Evolutionary conservation across 1,140 invertebrate species (phyloP), one percentile per base, ranked within the genome.

Genomic region (Rhynchophorus ferrugineus): DNA sequence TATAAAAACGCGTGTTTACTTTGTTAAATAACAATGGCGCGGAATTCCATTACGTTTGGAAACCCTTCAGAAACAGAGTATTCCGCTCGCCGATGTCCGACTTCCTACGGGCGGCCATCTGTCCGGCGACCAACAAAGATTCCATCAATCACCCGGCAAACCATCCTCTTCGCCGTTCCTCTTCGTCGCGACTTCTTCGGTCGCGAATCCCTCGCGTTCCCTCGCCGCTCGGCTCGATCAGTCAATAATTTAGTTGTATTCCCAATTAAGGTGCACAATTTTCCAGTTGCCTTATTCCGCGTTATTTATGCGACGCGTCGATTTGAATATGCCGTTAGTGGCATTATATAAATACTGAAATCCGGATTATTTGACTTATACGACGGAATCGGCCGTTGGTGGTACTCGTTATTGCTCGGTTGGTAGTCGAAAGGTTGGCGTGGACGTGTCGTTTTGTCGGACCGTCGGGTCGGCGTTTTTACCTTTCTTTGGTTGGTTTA

Each of bases 281-380:
- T 44, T 44, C 43, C 43, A 44, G 20, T 44, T 44, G 43, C 43
- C 43, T 44, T 41, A 41, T 17, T 44, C 20, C 29, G 29, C 21
- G 19, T 44, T 44, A 44, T 29, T 44, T 44, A 44, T 21, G 43
- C 43, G 43, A 19, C 16, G 29, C 20, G 43, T 44, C 29, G 43
- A 44, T 44, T 44, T 33, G 13, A 17, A 34, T 34, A 44, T 17
- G 43, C 43, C 43, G 43, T 34, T 34, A 34, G 16, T 13, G 14
- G 16, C 14, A 44, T 18, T 29, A 29, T 44, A 44, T 29, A 6
- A 29, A 29, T 29, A 29, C 24, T 29, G 24, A 29, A 29, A 29
- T 29, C 24, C 24, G 24, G 24, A 29, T 29, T 29, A 29, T 29
- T 29, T 29, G 24, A 29, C 24, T 29, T 29, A 29, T 29, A 6